A percentile compares a stretch with the other conserved stretches of the same genome.
phyloP scores from a whole-genome alignment of 2,797 vertebrate species.

The Toxotes lorentzi region DNA sequence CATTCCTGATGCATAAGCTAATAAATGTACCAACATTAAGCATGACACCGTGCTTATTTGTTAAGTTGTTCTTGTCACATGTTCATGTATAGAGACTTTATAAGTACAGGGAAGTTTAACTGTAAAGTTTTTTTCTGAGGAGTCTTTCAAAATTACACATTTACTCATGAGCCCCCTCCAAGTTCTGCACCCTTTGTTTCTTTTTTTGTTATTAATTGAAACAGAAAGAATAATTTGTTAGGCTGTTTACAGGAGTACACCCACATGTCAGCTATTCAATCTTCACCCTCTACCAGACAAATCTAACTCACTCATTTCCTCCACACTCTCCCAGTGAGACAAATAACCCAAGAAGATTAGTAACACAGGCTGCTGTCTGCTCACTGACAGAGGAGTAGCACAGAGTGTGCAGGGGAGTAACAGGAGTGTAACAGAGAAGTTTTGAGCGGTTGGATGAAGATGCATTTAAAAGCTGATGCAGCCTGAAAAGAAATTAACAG shows the following conservation, averaged over 20 bases:
- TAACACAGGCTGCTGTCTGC: constrained; percentile 6
- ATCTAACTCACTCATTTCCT: background rate
- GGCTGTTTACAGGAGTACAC: background rate
- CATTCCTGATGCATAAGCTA: background rate
- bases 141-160: background rate
- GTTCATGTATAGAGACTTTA: background rate
- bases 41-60: background rate
- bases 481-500: too few species aligned
- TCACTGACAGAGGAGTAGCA: constrained; percentile 12
- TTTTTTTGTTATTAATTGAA: background rate
- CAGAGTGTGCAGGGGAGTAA: constrained; percentile 24
- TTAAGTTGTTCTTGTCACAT: background rate
- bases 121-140: background rate
- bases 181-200: background rate
- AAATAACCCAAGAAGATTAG: constrained; percentile 36
- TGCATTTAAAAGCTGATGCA: constrained; percentile 17
- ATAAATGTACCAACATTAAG: background rate
- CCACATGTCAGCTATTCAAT: background rate
- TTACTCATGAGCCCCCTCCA: background rate
- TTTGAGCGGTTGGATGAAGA: constrained; percentile 7
- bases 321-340: constrained; percentile 16
- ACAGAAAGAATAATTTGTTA: background rate
- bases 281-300: background rate
- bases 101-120: background rate
- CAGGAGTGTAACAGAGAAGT: constrained; percentile 13